Percentiles rank a stretch among this genome's conserved stretches.
Evolutionary conservation across 2,888 invertebrate genomes (phyloP).

Genomic region (Melanostoma mellinum): DNA sequence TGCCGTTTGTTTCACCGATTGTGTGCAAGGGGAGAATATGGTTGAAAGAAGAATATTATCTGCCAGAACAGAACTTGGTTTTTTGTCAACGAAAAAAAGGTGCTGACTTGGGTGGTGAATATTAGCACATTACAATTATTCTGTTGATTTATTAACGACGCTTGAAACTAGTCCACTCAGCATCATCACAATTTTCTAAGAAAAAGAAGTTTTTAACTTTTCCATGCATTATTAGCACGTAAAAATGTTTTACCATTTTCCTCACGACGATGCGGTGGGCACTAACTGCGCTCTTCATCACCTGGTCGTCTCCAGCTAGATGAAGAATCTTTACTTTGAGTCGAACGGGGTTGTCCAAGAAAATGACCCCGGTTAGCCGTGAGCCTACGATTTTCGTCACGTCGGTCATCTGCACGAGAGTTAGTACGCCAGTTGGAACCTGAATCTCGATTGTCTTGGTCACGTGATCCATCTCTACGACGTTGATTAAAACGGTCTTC

Average conservation of each 20-base stretch:
- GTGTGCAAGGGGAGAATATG: too few species aligned
- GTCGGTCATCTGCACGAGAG: conserved; percentile 56
- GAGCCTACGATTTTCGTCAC: conserved; percentile 77
- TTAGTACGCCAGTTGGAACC: conserved; percentile 60
- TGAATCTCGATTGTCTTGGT: conserved; percentile 61
- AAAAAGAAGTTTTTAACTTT: conserved; percentile 15
- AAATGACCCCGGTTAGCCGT: conserved; percentile 26
- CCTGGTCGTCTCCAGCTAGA: conserved; percentile 60
- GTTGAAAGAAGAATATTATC: too few species aligned
- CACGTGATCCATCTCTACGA: conserved; percentile 63
- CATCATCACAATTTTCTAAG: conserved; percentile 83
- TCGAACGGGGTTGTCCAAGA: conserved; percentile 52
- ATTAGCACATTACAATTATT: too few species aligned
- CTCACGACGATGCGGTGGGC: conserved; percentile 60
- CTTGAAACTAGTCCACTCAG: conserved; percentile 85
- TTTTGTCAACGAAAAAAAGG: too few species aligned
- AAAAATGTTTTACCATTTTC: conserved; percentile 49
- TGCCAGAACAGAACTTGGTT: too few species aligned
- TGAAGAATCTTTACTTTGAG: conserved; percentile 48
- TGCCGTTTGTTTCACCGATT: too few species aligned
- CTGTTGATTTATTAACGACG: conserved; percentile 80
- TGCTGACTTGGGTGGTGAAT: too few species aligned
- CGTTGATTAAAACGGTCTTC: conserved; percentile 56
- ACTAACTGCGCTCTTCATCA: conserved; percentile 74
- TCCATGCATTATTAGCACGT: background rate